Evolutionary conservation across 2,888 invertebrate species (phyloP), one percentile per base, ranked within the genome.

Genomic region (Euplagia quadripunctaria): DNA sequence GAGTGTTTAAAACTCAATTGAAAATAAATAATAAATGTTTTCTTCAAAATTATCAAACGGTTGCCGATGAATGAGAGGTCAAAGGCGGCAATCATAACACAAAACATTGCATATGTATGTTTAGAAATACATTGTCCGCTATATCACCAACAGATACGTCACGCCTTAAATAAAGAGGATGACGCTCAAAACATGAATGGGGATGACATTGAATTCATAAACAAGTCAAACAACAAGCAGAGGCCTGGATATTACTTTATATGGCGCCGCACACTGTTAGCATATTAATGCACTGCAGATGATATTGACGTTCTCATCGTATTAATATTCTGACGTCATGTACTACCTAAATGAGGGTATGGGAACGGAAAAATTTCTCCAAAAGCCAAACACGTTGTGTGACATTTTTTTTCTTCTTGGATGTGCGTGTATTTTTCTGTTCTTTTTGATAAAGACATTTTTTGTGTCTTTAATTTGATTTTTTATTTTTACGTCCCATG

Each of bases 121-220:
- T 64, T 64, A 64, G 43, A 41, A 64, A 64, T 75, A 61, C 78
- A 72, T 72, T 74, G 73, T 74, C 68, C 64, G 64, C 46, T 68
- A 74, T 82, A 72, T 51, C 63, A 75, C 12, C 61, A 42, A 65
- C 58, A 67, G 63, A 71, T 74, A 85, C 83, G 82, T 83, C 76
- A 85, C 77, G 70, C 52, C 20, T 77, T 72, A 72, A 79, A 81
- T 76, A 73, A 71, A 75, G 61, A 61, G 61, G 61, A 31, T n/a
- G 43, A 51, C 76, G 66, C 71, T 68, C 72, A 75, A 68, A 73
- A 68, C 78, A 79, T 81, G 77, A 79, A 84, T 85, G 81, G 73
- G 76, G 71, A 75, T 84, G 79, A 80, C 84, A 84, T 82, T 85
- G 85, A 79, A 79, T 78, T 78, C 63, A 72, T 43, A 72, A 67